These are phyloP conservation scores for Osmoderma eremita DNA, from an alignment of 2,888 invertebrate genomes.

Conservation along the genomic window DNA sequence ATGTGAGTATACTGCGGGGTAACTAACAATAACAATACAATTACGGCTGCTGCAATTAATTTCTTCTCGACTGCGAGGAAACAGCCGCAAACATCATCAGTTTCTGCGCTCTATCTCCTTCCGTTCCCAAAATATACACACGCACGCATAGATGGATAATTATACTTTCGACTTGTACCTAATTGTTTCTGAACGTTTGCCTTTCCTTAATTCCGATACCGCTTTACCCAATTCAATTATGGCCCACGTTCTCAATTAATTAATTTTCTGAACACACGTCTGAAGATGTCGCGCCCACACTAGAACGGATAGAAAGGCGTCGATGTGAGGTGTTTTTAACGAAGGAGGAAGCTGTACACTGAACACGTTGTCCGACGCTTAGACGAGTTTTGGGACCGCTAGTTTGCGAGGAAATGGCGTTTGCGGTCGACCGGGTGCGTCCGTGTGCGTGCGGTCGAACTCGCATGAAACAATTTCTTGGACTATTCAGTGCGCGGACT, in stretches of 20 bases:
- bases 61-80: slow-evolving; percentile 16
- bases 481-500: slow-evolving; percentile 44
- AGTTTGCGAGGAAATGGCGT: slow-evolving; percentile 13
- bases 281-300: slow-evolving; percentile 28
- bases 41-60: slow-evolving; percentile 19
- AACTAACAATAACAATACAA: slow-evolving; percentile 27
- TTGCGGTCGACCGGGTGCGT: background rate
- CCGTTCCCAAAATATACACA: background rate
- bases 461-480: slow-evolving; percentile 47
- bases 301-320: slow-evolving; percentile 23
- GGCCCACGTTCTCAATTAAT: slow-evolving; percentile 30
- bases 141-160: background rate
- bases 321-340: background rate
- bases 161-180: background rate
- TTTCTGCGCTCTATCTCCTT: background rate
- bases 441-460: slow-evolving; percentile 41
- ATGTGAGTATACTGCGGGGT: slow-evolving; percentile 6
- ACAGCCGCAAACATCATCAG: slow-evolving; percentile 7
- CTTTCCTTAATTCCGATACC: slow-evolving; percentile 14
- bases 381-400: background rate
- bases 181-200: slow-evolving; percentile 19
- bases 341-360: background rate
- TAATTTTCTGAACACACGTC: slow-evolving; percentile 31
- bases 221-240: slow-evolving; percentile 27
- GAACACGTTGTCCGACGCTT: slow-evolving; percentile 1